These are phyloP conservation scores for Melozone crissalis DNA, from an alignment of 2,113 vertebrate genomes.

Conservation along the genomic window DNA sequence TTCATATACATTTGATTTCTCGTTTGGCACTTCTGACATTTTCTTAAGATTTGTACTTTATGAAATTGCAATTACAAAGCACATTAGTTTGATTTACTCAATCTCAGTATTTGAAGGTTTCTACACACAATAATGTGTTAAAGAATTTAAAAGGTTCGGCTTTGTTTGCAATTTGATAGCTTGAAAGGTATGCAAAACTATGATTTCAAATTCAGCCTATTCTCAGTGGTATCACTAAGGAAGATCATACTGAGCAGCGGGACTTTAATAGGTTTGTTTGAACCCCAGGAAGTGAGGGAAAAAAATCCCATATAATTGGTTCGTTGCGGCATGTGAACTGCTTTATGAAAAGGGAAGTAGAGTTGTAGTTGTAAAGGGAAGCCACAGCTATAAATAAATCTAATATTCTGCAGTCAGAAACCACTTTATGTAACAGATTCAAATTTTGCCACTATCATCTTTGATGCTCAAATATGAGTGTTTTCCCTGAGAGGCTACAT, in stretches of 20 bases:
- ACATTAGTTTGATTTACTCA: slow-evolving; percentile 15
- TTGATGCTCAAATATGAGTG: slow-evolving; percentile 4
- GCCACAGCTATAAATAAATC: slow-evolving; percentile 62
- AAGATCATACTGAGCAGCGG: slow-evolving; percentile 60
- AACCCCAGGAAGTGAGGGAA: slow-evolving; percentile 56
- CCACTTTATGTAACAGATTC: slow-evolving; percentile 33
- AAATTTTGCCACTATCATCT: slow-evolving; percentile 35
- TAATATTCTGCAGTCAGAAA: slow-evolving; percentile 29
- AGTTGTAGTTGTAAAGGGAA: slow-evolving; percentile 59
- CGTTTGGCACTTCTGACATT: not conserved
- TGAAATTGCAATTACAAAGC: slow-evolving; percentile 9
- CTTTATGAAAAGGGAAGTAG: slow-evolving; percentile 60
- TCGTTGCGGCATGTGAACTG: slow-evolving; percentile 63
- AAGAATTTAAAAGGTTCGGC: slow-evolving; percentile 47
- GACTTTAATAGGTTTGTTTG: slow-evolving; percentile 70
- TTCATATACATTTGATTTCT: not conserved
- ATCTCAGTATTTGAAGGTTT: slow-evolving; percentile 30
- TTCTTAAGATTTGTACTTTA: slow-evolving; percentile 5
- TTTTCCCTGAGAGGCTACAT: not conserved
- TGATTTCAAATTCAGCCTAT: slow-evolving; percentile 67
- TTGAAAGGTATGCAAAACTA: slow-evolving; percentile 66
- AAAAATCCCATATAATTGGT: slow-evolving; percentile 65
- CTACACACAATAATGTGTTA: slow-evolving; percentile 7
- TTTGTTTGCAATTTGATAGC: slow-evolving; percentile 60
- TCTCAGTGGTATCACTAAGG: slow-evolving; percentile 64